A percentile compares a stretch with the other conserved stretches of the same genome.
phyloP scores from a whole-genome alignment of 2,113 vertebrate species.

The Abramis brama region DNA sequence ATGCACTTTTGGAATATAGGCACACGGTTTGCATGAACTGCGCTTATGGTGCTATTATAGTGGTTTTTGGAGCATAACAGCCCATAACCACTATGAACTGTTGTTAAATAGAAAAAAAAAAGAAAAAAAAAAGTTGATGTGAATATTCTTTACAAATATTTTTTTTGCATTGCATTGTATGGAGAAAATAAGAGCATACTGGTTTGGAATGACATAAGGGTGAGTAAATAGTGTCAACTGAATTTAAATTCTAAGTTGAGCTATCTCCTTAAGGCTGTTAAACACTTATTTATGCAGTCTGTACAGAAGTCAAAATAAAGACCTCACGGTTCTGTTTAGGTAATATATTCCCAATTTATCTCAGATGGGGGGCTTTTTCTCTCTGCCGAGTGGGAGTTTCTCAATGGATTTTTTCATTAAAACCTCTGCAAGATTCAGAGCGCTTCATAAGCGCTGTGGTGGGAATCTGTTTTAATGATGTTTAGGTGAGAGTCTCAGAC shows the following conservation, averaged over 20 bases:
- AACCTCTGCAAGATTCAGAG: not conserved
- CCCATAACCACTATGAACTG: not conserved
- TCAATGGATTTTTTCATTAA: conserved; percentile 25
- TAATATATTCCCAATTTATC: conserved; percentile 15
- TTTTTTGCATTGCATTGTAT: not conserved
- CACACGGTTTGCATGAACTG: not conserved
- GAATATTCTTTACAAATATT: not conserved
- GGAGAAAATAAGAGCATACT: not conserved
- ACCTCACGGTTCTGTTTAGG: not conserved
- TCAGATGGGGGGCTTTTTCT: not conserved
- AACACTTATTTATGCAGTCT: conserved; percentile 8
- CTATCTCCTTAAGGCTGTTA: not conserved
- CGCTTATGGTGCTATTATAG: no score
- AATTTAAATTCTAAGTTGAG: not conserved
- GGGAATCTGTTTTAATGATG: conserved; percentile 21
- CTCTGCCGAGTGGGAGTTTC: not conserved
- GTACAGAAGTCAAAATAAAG: not conserved
- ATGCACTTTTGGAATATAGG: not conserved
- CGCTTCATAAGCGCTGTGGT: not conserved
- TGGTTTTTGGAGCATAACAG: not conserved
- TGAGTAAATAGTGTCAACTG: not conserved
- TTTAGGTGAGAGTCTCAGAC: conserved; percentile 10
- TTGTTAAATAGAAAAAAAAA: not conserved
- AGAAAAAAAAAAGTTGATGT: no score
- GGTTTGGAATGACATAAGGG: not conserved